phyloP scores from a whole-genome alignment of 2,797 vertebrate species.

The Selene dorsalis region DNA sequence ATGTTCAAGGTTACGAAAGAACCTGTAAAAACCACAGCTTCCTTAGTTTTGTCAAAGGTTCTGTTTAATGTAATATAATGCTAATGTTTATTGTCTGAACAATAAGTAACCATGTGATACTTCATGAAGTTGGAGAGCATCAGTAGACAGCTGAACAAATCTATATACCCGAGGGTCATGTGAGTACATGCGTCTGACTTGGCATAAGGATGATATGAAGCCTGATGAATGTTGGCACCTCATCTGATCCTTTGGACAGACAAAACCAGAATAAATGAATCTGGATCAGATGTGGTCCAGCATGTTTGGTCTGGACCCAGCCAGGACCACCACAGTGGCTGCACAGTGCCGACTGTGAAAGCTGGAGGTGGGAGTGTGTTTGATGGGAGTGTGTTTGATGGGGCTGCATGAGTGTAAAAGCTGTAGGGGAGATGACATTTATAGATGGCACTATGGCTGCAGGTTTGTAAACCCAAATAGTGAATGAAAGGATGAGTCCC shows the following conservation, averaged over 20 bases:
- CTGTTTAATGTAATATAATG: too few species aligned
- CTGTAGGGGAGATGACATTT: neutral
- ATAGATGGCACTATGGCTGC: neutral
- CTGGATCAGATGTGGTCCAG: neutral
- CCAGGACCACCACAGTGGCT: neutral
- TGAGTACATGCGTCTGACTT: neutral
- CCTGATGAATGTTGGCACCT: neutral
- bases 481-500: neutral
- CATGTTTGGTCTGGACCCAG: neutral
- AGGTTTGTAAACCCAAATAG: neutral
- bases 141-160: too few species aligned
- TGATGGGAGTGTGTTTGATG: neutral
- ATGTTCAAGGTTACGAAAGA: too few species aligned
- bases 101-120: too few species aligned
- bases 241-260: neutral
- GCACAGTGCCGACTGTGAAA: neutral
- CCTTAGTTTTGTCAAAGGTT: too few species aligned
- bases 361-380: neutral
- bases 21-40: too few species aligned
- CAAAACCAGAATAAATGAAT: neutral
- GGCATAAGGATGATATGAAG: neutral
- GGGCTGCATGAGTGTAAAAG: neutral
- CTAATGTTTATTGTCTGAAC: too few species aligned
- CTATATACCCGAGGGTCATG: neutral
- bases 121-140: too few species aligned